Evolutionary conservation across 1,140 invertebrate species (phyloP).

Genomic region (Pentalonia nigronervosa): DNA sequence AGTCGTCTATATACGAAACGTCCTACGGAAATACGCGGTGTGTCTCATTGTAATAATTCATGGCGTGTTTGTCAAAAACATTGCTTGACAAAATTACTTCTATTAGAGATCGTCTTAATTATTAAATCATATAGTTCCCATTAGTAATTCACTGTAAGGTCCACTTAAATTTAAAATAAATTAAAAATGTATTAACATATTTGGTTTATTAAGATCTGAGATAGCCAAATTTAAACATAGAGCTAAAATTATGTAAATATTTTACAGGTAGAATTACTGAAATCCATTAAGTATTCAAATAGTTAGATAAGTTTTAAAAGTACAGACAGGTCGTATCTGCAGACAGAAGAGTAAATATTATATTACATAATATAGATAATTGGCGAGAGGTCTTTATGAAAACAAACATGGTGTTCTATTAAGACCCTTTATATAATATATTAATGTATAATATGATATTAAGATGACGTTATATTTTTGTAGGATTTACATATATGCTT

Average conservation of each 20-base stretch:
- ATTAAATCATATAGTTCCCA: background rate
- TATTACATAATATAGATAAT: background rate
- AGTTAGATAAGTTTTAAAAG: background rate
- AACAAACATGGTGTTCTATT: background rate
- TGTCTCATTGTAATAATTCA: too few relatives aligned
- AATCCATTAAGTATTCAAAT: background rate
- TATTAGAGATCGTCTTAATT: too few relatives aligned
- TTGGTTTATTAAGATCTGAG: background rate
- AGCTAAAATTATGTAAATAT: background rate
- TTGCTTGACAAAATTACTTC: too few relatives aligned
- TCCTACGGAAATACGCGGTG: too few relatives aligned
- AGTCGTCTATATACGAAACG: too few relatives aligned
- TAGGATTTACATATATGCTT: background rate
- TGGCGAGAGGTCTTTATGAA: background rate
- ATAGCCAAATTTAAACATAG: background rate
- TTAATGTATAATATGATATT: conserved; percentile 6
- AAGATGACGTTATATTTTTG: background rate
- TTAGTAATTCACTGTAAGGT: background rate
- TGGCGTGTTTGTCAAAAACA: too few relatives aligned
- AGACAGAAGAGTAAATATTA: background rate
- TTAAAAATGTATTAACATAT: background rate
- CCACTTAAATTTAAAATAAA: background rate
- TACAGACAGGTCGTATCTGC: background rate
- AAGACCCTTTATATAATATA: background rate
- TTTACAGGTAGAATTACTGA: background rate